These are phyloP conservation scores for Dicrostonyx torquatus DNA, from an alignment of 2,797 vertebrate genomes.

Conservation along the genomic window DNA sequence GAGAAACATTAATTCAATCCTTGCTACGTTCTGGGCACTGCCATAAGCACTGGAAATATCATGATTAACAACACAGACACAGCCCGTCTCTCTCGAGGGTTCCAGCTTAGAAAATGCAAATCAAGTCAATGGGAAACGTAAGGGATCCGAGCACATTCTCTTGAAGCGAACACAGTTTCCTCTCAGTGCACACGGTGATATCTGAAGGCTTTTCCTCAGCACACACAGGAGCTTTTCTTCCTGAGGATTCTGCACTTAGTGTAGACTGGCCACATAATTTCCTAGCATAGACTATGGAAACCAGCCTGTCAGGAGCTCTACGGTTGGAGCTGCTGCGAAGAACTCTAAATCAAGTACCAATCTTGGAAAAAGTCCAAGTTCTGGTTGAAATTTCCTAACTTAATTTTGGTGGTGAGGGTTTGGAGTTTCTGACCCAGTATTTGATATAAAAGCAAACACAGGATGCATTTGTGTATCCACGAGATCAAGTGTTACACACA, in stretches of 20 bases:
- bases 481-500: conserved; percentile 57
- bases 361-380: conserved; percentile 57
- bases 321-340: conserved; percentile 10
- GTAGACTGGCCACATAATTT: not conserved
- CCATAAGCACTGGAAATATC: not conserved
- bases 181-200: not conserved
- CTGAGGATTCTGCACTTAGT: not conserved
- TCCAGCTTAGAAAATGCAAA: conserved; percentile 31
- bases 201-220: not conserved
- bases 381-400: conserved; percentile 71
- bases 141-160: not conserved
- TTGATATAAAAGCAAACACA: conserved; percentile 67
- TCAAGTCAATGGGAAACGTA: not conserved
- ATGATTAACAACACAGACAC: not conserved
- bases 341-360: conserved; percentile 47
- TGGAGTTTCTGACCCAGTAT: conserved; percentile 68
- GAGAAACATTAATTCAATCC: conserved; percentile 10
- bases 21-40: not conserved
- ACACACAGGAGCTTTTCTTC: conserved; percentile 3
- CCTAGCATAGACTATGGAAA: not conserved
- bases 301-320: not conserved
- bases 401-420: conserved; percentile 55
- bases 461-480: conserved; percentile 54
- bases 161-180: not conserved
- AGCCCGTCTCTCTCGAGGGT: not conserved